phyloP scores from a whole-genome alignment of 1,140 invertebrate genomes.

The Drosophila lini region DNA sequence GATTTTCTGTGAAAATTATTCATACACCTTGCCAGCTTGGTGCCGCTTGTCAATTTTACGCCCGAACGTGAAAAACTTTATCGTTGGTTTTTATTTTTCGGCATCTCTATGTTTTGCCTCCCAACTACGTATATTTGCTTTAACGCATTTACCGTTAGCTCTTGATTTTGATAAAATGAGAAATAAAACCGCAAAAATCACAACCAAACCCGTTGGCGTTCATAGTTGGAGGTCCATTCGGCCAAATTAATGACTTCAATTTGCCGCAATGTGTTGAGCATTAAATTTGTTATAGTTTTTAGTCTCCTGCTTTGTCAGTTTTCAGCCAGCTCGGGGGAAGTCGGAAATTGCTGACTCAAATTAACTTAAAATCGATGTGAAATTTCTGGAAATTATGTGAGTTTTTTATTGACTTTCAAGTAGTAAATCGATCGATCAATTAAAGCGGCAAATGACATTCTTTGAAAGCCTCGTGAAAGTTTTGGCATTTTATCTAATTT shows the following conservation, averaged over 20 bases:
- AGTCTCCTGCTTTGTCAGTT: constrained; percentile 10
- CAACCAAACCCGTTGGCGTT: constrained; percentile 44
- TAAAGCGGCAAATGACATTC: constrained; percentile 8
- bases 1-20: constrained; percentile 45
- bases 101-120: constrained; percentile 11
- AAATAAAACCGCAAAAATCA: constrained; percentile 19
- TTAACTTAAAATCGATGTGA: constrained; percentile 37
- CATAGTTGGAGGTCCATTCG: constrained; percentile 34
- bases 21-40: constrained; percentile 42
- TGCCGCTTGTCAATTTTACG: constrained; percentile 56
- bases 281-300: constrained; percentile 59
- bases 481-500: background rate
- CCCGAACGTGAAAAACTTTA: constrained; percentile 52
- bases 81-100: constrained; percentile 34
- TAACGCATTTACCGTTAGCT: constrained; percentile 46
- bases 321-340: constrained; percentile 18
- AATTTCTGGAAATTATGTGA: constrained; percentile 5
- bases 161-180: constrained; percentile 28
- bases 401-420: constrained; percentile 6
- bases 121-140: background rate
- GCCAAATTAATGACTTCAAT: constrained; percentile 62
- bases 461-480: constrained; percentile 5
- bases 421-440: constrained; percentile 2
- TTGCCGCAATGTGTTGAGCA: constrained; percentile 58
- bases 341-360: constrained; percentile 23